Conservation (phyloP, 1,140 invertebrate genomes). For the Oppia nitens region DNA sequence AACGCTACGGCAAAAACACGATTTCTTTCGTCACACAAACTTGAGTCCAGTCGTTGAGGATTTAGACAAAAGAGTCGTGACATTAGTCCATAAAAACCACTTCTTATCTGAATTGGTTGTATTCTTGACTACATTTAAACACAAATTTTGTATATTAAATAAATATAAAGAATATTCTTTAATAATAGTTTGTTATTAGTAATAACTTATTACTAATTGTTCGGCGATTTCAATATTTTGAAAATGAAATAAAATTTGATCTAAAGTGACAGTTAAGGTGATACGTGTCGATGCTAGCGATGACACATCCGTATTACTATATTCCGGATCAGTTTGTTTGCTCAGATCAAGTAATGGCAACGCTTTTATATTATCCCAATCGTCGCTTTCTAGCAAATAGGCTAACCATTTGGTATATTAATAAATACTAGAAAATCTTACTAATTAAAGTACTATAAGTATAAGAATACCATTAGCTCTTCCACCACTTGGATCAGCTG, state of each 20-base stretch:
- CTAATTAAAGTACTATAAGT: not conserved
- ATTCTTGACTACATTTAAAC: not conserved
- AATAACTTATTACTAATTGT: not conserved
- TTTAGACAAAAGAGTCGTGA: conserved; percentile 23
- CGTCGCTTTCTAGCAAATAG: not conserved
- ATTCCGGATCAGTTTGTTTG: not conserved
- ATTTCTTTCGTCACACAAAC: conserved; percentile 29
- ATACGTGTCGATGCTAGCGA: not conserved
- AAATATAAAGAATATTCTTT: too few species aligned
- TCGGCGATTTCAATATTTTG: not conserved
- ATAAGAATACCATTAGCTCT: not conserved
- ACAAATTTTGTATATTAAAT: not conserved
- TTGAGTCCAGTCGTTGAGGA: not conserved
- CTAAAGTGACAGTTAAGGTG: not conserved
- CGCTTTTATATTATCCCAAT: conserved; percentile 7
- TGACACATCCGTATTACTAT: too few species aligned
- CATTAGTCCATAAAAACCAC: conserved; percentile 22
- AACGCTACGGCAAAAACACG: conserved; percentile 34
- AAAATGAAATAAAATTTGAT: not conserved
- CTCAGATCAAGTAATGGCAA: conserved; percentile 7
- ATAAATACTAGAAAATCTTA: not conserved
- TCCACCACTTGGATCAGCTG: too few species aligned
- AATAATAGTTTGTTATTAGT: not conserved
- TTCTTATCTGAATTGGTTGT: not conserved
- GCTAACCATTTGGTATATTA: not conserved